These are phyloP conservation scores for Willowsia nigromaculata DNA, from an alignment of 2,888 invertebrate species.

Conservation along the genomic window DNA sequence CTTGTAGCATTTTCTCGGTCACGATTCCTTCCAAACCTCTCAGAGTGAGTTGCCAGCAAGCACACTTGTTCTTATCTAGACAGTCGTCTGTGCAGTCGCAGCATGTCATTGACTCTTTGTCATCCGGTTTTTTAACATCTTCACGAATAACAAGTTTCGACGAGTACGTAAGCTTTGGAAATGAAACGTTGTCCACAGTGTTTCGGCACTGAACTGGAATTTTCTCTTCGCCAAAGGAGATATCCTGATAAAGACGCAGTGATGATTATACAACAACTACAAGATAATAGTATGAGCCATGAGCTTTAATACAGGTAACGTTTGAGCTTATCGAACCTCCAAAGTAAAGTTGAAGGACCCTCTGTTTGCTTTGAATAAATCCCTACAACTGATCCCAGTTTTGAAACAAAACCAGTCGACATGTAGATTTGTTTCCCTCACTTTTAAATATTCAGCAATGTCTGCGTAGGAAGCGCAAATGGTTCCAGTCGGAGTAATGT, in stretches of 20 bases:
- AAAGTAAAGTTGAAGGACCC: not conserved
- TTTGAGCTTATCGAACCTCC: not conserved
- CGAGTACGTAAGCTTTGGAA: conserved; percentile 92
- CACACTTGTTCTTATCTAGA: conserved; percentile 91
- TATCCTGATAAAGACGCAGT: conserved; percentile 81
- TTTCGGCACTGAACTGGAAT: conserved; percentile 95
- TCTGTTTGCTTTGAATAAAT: conserved; percentile 85
- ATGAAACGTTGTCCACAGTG: conserved; percentile 89
- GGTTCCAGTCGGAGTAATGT: conserved; percentile 80
- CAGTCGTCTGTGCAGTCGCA: conserved; percentile 97
- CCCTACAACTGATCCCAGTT: conserved; percentile 88
- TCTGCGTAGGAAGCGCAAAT: conserved; percentile 85
- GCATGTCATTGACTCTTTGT: conserved; percentile 91
- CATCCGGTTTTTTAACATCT: conserved; percentile 90
- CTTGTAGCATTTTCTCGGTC: conserved; percentile 85
- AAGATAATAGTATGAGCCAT: not conserved
- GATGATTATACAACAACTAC: no score
- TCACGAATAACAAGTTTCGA: conserved; percentile 90
- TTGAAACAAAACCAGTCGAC: conserved; percentile 96
- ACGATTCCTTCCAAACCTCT: conserved; percentile 84
- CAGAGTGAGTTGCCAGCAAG: conserved; percentile 93
- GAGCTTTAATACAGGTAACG: not conserved
- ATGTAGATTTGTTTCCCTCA: conserved; percentile 85
- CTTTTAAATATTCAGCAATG: conserved; percentile 87
- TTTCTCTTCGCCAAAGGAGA: conserved; percentile 91